Evolutionary conservation across 1,140 invertebrate genomes (phyloP).

Genomic region (Pseudomyrmex sp.): DNA sequence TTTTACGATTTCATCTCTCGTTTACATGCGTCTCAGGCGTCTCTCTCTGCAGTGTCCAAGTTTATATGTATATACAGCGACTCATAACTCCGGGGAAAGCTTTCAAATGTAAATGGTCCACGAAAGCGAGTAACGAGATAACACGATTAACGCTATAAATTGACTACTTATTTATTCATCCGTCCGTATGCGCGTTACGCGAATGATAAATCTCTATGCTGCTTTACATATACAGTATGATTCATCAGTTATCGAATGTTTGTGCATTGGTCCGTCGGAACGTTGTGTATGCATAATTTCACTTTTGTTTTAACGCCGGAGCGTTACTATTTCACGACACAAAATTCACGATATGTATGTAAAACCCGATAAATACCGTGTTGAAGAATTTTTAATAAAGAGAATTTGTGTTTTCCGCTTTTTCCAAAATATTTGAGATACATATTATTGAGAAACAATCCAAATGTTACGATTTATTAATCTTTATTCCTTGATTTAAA

Average conservation of each 20-base stretch:
- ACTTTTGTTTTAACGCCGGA: background rate
- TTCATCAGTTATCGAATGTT: conserved; percentile 30
- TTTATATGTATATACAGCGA: background rate
- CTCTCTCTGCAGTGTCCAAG: background rate
- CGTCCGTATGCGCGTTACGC: background rate
- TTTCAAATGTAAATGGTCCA: background rate
- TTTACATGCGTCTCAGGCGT: background rate
- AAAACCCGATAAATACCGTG: background rate
- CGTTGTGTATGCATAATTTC: background rate
- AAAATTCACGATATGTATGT: background rate
- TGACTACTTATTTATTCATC: conserved; percentile 43
- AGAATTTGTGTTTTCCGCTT: background rate
- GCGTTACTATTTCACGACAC: background rate
- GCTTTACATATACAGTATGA: background rate
- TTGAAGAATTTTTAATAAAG: background rate
- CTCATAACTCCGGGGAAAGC: background rate
- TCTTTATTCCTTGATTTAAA: too few relatives aligned
- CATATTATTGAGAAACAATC: too few relatives aligned
- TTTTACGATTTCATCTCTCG: background rate
- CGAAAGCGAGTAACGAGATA: conserved; percentile 1
- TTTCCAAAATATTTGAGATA: background rate
- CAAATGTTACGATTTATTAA: too few relatives aligned
- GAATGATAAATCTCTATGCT: conserved; percentile 22
- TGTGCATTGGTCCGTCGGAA: background rate
- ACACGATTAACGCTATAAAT: conserved; percentile 36